Evolutionary conservation across 2,797 vertebrate species (phyloP), one percentile per base, ranked within the genome.

Genomic region (Cyclopterus lumpus): DNA sequence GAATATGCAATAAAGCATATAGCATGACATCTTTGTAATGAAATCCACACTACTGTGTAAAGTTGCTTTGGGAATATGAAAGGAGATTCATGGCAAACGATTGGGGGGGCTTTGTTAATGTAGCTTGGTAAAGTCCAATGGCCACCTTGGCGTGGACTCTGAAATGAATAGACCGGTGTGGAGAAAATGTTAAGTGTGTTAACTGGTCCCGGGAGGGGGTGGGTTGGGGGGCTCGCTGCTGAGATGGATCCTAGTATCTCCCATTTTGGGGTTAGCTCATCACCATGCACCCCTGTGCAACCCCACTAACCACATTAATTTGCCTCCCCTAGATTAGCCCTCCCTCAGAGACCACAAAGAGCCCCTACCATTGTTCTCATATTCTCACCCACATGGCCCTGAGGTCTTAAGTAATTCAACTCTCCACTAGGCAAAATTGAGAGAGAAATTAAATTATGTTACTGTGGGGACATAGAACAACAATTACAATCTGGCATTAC

Each of bases 241-340:
- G 61, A 75, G 64, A 81, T 66, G 69, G 73, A 78, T 76, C 71
- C 79, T 44, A 65, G 77, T 75, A 85, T 84, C 81, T 87, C 75
- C 72, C 80, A 73, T 88, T 92, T 90, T 81, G 77, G 85, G 83
- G 86, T 90, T 86, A 84, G 85, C 67, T 90, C 81, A 87, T 89
- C 89, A 92, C 73, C 61, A 66, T 15, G 12, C 59, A 79, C 66
- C 80, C 86, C 78, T 78, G 44, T 68, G 79, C 26, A 62, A 91
- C 88, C 86, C 73, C 63, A 71, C 80, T 87, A 88, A 93, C 86
- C 88, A 92, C 91, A 92, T 94, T 93, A 92, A 93, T 93, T 91
- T 88, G 80, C 86, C 88, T 93, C 87, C 80, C 80, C 53, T 82
- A 89, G 89, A 93, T 93, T 87, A 91, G 87, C 82, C 75, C 32